Base-by-base conservation (phyloP, 2,888 invertebrate genomes). In the Monoplex corrugatus region DNA sequence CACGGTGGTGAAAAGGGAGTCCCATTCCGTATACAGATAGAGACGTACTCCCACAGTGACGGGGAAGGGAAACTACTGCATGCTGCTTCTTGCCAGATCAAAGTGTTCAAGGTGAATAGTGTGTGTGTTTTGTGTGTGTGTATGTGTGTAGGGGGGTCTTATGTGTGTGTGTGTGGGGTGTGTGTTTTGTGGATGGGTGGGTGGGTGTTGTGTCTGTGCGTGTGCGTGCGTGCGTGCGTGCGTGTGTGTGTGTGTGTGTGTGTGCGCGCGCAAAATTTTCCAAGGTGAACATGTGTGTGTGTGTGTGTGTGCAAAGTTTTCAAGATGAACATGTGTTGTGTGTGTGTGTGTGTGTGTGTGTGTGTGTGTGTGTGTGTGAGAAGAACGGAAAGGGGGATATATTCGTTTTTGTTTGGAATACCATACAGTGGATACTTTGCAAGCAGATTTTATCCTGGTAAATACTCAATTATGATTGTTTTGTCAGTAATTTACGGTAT, bases 1-100 rank as follows among this genome's bases (percentile, higher is more conserved):
- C 99, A 99, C 96, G 99, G 99, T 85, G 99, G 99, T 0, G 99
- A 99, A 96, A 99, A 99, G 95, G 99, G 99, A 0, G 99, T 99
- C 0, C 99, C 99, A 0, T 99, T 99, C 96, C 97, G 99, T 85
- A 98, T 99, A 92, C 98, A 99, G 96, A 98, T 99, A 92, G 99
- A 99, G 96, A 99, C 99, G 0, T 98, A 97, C 94, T 96, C 98
- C 45, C 97, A 97, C 38, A 93, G 92, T 3, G 93, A 94, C 44
- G 93, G 95, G 90, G 93, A 95, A 90, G 91, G 94, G 89, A 97
- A 97, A 91, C 97, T 98, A n/a, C 96, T 99, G 0, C 98, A 99
- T 96, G 98, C 98, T 16, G 99, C 98, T 82, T 99, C 99, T 72
- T 99, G 99, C 95, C 99, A 99, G 97, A 98, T 99, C 88, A 99